Evolutionary conservation across 2,888 invertebrate genomes (phyloP), one percentile per base, ranked within the genome.

Genomic region (Ypsolopha scabrella): DNA sequence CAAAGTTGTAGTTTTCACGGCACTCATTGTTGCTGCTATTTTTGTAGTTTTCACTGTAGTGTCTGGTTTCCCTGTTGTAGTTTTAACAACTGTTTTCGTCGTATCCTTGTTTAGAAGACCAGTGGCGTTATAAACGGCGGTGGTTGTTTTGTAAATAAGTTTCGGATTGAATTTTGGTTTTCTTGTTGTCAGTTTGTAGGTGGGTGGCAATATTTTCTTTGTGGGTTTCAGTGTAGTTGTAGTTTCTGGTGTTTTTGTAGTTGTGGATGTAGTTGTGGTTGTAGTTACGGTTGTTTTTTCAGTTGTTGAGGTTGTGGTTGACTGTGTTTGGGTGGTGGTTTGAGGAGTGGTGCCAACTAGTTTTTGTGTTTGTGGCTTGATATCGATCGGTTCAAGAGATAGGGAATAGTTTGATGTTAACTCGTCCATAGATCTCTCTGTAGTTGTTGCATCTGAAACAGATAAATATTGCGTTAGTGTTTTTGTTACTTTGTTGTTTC

Each of bases 281-380:
- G 59, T 58, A 7, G 60, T 41, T 52, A 38, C 54, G 6, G 54
- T 52, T 33, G 62, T 59, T 37, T 57, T 58, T 24, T 56, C 57
- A 13, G 56, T 59, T 36, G 51, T 52, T 24, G 41, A 44, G 13
- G 46, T 54, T 11, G 41, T 54, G 9, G 39, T 50, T 51, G 51
- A 46, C 14, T 60, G 63, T 51, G 34, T 33, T 45, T 43, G 41
- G 33, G 51, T 10, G 24, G 54, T 34, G 13, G 48, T 24, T 24
- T 24, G 24, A 24, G 24, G 24, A 24, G 24, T 46, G 13, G 51
- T 60, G 1, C 66, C 66, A 14, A 76, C 60, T 33, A 70, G 60
- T 57, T 72, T 74, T 51, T 72, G 66, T 1, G 72, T 74, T 57
- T 69, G 72, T 1, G 73, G 72, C 33, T 7, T 44, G 38, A 48